Evolutionary conservation across 2,797 vertebrate genomes (phyloP).

Genomic region (Atherinosoma microstoma): DNA sequence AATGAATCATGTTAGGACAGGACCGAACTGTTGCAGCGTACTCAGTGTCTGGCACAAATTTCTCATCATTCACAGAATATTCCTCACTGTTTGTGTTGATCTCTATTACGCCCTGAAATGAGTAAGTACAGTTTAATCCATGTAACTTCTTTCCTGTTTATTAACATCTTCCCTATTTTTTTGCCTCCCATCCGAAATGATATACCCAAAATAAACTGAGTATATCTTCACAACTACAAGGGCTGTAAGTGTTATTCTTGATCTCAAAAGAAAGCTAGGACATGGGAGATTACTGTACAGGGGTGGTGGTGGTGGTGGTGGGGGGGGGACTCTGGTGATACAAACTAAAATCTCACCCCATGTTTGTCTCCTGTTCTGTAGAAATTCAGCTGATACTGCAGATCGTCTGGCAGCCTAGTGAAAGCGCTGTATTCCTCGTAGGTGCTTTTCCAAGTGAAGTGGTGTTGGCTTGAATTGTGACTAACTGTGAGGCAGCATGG

Average conservation of each 20-base stretch:
- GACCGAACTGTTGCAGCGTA: slow-evolving; percentile 74
- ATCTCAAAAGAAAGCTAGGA: too few species aligned
- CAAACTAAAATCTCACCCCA: slow-evolving; percentile 42
- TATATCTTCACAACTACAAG: too few species aligned
- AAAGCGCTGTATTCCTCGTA: slow-evolving; percentile 15
- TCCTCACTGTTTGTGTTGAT: not conserved
- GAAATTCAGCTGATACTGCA: slow-evolving; percentile 72
- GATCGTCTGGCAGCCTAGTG: accelerated
- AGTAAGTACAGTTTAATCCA: not conserved
- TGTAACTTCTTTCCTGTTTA: too few species aligned
- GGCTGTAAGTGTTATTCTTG: too few species aligned
- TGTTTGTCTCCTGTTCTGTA: slow-evolving; percentile 33
- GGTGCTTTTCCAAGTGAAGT: slow-evolving; percentile 78
- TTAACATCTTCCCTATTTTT: too few species aligned
- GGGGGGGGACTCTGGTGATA: not conserved
- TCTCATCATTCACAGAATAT: slow-evolving; percentile 16
- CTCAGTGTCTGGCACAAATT: slow-evolving; percentile 40
- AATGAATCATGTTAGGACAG: slow-evolving; percentile 12
- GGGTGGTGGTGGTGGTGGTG: too few species aligned
- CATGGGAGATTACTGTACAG: too few species aligned
- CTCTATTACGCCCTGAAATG: slow-evolving; percentile 25
- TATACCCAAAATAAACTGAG: too few species aligned
- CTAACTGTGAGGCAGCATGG: slow-evolving; percentile 68
- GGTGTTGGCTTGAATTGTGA: slow-evolving; percentile 42
- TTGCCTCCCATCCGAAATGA: too few species aligned